These are phyloP conservation scores for Busseola fusca DNA, from an alignment of 2,888 invertebrate genomes.

Conservation along the genomic window DNA sequence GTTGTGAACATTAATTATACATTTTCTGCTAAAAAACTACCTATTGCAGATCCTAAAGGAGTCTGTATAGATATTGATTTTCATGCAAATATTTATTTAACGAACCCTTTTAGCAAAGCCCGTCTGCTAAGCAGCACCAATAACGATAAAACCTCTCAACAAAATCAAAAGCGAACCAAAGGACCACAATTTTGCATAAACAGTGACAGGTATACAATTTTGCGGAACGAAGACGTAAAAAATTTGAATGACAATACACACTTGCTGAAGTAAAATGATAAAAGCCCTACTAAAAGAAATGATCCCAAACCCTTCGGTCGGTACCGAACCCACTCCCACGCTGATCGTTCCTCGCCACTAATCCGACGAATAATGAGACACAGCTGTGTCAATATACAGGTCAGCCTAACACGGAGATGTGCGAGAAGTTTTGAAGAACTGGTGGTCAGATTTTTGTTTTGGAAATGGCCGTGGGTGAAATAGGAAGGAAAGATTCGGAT, in stretches of 20 bases:
- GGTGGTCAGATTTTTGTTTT: slow-evolving; percentile 22
- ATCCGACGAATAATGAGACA: slow-evolving; percentile 64
- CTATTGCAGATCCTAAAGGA: neutral
- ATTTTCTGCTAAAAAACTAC: neutral
- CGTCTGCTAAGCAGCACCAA: neutral
- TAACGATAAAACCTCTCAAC: slow-evolving; percentile 21
- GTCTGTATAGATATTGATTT: neutral
- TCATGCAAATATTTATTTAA: neutral
- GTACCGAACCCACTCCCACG: slow-evolving; percentile 63
- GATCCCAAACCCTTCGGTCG: slow-evolving; percentile 30
- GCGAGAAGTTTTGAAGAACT: slow-evolving; percentile 33
- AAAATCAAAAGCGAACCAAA: slow-evolving; percentile 10
- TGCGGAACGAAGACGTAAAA: slow-evolving; percentile 21
- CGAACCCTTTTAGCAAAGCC: neutral
- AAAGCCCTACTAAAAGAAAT: slow-evolving; percentile 38
- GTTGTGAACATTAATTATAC: too few species aligned
- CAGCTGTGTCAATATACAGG: slow-evolving; percentile 72
- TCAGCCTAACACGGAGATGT: slow-evolving; percentile 53
- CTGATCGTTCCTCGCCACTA: slow-evolving; percentile 64
- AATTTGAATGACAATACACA: slow-evolving; percentile 47
- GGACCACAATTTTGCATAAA: slow-evolving; percentile 40
- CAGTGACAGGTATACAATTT: slow-evolving; percentile 25
- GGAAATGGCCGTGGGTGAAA: neutral
- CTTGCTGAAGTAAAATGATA: slow-evolving; percentile 26
- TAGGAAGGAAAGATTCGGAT: neutral